Percentiles rank a stretch among this genome's conserved stretches.
These are phyloP conservation scores for Diarsia mendica DNA, from an alignment of 2,888 invertebrate genomes.

Conservation along the genomic window DNA sequence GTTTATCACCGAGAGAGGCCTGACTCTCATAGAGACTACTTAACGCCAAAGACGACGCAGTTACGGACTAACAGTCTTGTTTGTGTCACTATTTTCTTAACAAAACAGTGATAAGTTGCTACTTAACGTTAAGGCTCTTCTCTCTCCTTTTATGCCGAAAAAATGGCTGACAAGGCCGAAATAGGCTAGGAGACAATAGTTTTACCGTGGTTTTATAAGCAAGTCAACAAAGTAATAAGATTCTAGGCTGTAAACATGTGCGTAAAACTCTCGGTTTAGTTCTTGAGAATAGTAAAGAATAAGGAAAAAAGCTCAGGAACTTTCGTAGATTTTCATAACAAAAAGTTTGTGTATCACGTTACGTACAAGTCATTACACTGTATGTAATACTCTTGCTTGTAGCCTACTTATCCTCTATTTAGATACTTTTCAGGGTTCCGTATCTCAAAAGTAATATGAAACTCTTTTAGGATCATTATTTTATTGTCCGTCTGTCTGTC, in stretches of 20 bases:
- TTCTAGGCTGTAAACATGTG: constrained; percentile 41
- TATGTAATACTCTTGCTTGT: neutral
- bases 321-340: constrained; percentile 22
- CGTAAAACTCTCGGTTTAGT: constrained; percentile 39
- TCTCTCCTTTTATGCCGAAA: constrained; percentile 55
- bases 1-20: constrained; percentile 64
- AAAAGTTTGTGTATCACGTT: constrained; percentile 2
- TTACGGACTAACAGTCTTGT: constrained; percentile 77
- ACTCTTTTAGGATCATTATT: too few relatives aligned
- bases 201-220: constrained; percentile 46
- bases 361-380: neutral
- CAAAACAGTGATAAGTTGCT: constrained; percentile 69
- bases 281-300: constrained; percentile 17
- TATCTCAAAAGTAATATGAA: too few relatives aligned
- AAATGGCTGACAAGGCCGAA: constrained; percentile 28
- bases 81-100: constrained; percentile 75
- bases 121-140: constrained; percentile 39
- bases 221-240: constrained; percentile 64
- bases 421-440: neutral
- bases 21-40: constrained; percentile 70
- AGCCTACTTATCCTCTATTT: neutral
- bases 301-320: constrained; percentile 1
- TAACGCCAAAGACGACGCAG: constrained; percentile 69
- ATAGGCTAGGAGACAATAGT: constrained; percentile 38
- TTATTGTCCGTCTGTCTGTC: too few relatives aligned